Evolutionary conservation across 2,888 invertebrate species (phyloP), one percentile per base, ranked within the genome.

Genomic region (Cantharis lateralis): DNA sequence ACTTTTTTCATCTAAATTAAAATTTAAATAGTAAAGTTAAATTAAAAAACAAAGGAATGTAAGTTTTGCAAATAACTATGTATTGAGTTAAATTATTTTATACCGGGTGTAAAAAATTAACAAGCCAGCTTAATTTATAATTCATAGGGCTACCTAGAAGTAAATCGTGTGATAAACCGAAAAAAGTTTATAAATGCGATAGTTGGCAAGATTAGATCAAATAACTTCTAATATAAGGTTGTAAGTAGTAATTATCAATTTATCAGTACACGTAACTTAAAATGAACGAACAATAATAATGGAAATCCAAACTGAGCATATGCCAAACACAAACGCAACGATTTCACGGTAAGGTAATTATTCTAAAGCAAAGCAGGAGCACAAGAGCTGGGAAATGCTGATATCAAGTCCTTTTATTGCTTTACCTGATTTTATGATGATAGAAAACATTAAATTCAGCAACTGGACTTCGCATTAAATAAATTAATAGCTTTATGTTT

Each of bases 351-450:
- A 63, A 77, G 72, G 83, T 84, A 84, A 85, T 85, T 85, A 85
- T 83, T 82, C 81, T 80, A 78, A 82, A 82, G 48, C 48, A 48
- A 48, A n/a, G 82, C 84, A 84, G 83, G 83, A 84, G 81, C 81
- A 72, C 78, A 80, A 79, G 77, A 82, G 80, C 82, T 81, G 81
- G 48, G 80, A 79, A 77, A 80, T 79, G 82, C 81, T 82, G 82
- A 84, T 84, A 84, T 82, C 82, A 83, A 84, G 83, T 82, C 82
- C 80, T 84, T 84, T 84, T 83, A 84, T 80, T 80, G 82, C 84
- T 77, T 79, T 81, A 84, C 84, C 84, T 84, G 84, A 84, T 84
- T 84, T 84, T 83, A 83, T 82, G 84, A 82, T 83, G 84, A 84
- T 84, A 84, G 84, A 80, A 80, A 80, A 81, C 81, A 82, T 82